These are phyloP conservation scores for Oscheius sp. DNA, from an alignment of 1,140 invertebrate genomes.

Conservation along the genomic window DNA sequence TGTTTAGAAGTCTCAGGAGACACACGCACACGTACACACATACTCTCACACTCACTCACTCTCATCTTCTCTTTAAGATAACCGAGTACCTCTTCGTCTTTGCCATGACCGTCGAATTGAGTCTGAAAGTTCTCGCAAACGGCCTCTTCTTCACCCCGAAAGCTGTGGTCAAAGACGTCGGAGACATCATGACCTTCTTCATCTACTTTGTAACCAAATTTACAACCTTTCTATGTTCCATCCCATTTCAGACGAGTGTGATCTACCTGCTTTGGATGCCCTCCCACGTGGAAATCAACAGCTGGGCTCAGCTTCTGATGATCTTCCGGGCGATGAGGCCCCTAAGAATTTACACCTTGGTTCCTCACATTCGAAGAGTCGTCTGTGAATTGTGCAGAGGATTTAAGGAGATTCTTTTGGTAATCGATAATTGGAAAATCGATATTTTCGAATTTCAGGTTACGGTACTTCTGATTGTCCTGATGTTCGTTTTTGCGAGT, in stretches of 20 bases:
- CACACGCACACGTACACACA: too few species aligned
- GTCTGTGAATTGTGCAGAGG: conserved; percentile 95
- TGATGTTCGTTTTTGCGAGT: conserved; percentile 99
- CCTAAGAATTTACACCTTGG: conserved; percentile 90
- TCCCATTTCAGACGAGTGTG: conserved; percentile 74
- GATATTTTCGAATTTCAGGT: conserved; percentile 67
- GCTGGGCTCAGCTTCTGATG: conserved; percentile 88
- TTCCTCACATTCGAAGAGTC: conserved; percentile 96
- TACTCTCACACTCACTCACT: conserved; percentile 70
- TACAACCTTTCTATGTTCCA: too few species aligned
- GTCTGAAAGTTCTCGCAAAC: conserved; percentile 91
- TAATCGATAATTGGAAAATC: conserved; percentile 62
- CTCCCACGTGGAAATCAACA: conserved; percentile 81
- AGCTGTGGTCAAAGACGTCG: conserved; percentile 87
- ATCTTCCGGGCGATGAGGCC: conserved; percentile 92
- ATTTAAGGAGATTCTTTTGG: conserved; percentile 97
- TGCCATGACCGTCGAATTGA: conserved; percentile 93
- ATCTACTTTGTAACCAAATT: conserved; percentile 93
- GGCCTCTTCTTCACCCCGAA: conserved; percentile 98
- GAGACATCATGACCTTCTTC: conserved; percentile 91
- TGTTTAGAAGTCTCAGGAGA: neutral
- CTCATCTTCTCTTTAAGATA: conserved; percentile 75
- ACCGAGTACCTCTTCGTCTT: conserved; percentile 97
- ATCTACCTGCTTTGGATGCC: conserved; percentile 97
- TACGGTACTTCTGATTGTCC: conserved; percentile 89